Conservation (phyloP, 2,888 invertebrate species). For the Halictus quadricinctus region DNA sequence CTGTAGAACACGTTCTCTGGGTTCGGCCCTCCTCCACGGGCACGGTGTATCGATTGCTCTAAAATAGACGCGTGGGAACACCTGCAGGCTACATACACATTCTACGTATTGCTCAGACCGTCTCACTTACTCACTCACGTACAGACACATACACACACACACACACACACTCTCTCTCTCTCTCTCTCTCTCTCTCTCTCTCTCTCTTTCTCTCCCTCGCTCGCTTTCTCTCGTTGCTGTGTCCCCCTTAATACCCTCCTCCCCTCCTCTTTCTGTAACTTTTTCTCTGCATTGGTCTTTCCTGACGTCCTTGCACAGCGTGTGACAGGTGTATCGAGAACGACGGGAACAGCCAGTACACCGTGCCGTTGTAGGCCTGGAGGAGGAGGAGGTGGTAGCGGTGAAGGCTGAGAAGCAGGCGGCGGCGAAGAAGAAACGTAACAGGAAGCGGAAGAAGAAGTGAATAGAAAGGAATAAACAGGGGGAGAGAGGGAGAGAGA, state of each 20-base stretch:
- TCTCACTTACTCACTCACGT: slow-evolving; percentile 33
- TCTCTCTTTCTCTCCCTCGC: slow-evolving; percentile 41
- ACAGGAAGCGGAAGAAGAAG: slow-evolving; percentile 64
- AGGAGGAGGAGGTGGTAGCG: slow-evolving; percentile 61
- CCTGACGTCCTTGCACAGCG: slow-evolving; percentile 64
- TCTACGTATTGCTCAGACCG: slow-evolving; percentile 47
- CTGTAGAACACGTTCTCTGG: slow-evolving; percentile 64
- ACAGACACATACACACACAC: neutral
- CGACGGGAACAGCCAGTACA: slow-evolving; percentile 58
- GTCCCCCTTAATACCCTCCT: slow-evolving; percentile 1
- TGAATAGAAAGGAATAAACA: slow-evolving; percentile 48
- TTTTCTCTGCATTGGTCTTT: slow-evolving; percentile 52
- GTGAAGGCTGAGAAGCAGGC: slow-evolving; percentile 56
- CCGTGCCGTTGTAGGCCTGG: slow-evolving; percentile 54
- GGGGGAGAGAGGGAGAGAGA: slow-evolving; percentile 23
- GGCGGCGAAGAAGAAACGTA: slow-evolving; percentile 50
- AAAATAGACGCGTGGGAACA: slow-evolving; percentile 81
- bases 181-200: slow-evolving; percentile 42
- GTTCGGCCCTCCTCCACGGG: slow-evolving; percentile 67
- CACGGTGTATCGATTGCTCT: slow-evolving; percentile 79
- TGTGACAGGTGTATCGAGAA: slow-evolving; percentile 72
- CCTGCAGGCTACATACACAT: slow-evolving; percentile 73
- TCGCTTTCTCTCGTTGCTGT: slow-evolving; percentile 41
- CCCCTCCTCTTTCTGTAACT: slow-evolving; percentile 53
- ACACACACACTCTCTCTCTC: slow-evolving; percentile 29